Evolutionary conservation across 2,888 invertebrate species (phyloP).

Genomic region (Myopa testacea): DNA sequence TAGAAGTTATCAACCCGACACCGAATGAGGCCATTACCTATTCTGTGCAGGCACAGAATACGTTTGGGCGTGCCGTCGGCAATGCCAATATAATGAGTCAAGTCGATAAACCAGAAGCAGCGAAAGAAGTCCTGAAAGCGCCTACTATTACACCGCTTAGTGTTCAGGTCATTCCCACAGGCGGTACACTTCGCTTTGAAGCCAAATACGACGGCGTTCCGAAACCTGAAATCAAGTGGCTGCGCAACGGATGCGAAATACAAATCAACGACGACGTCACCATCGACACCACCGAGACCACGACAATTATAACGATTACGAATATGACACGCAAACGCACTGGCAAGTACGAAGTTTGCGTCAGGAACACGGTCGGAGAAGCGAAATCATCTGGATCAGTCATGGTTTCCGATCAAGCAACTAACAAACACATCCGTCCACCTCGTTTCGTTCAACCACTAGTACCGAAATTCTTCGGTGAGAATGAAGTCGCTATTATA

Average conservation of each 20-base stretch:
- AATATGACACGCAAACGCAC: slow-evolving; percentile 80
- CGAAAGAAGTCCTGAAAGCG: slow-evolving; percentile 70
- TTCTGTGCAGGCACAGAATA: slow-evolving; percentile 78
- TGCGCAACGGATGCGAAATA: slow-evolving; percentile 83
- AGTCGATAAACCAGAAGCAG: slow-evolving; percentile 60
- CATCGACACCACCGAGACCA: slow-evolving; percentile 73
- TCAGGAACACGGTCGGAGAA: slow-evolving; percentile 82
- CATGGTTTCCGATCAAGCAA: slow-evolving; percentile 75
- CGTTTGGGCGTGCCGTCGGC: slow-evolving; percentile 79
- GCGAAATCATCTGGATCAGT: slow-evolving; percentile 86
- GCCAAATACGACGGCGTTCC: slow-evolving; percentile 81
- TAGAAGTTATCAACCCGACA: slow-evolving; percentile 75
- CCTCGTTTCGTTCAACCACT: slow-evolving; percentile 81
- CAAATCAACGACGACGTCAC: slow-evolving; percentile 73
- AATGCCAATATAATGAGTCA: slow-evolving; percentile 78
- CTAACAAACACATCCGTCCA: slow-evolving; percentile 74
- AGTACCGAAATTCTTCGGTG: slow-evolving; percentile 76
- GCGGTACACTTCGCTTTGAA: slow-evolving; percentile 76
- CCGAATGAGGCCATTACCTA: slow-evolving; percentile 78
- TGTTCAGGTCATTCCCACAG: slow-evolving; percentile 78
- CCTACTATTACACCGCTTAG: slow-evolving; percentile 84
- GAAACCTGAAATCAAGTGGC: slow-evolving; percentile 84
- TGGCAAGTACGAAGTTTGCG: slow-evolving; percentile 89
- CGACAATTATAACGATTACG: slow-evolving; percentile 75
- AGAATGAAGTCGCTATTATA: slow-evolving; percentile 82